Base-by-base conservation (phyloP, 2,888 invertebrate species). In the Parnassius mnemosyne region DNA sequence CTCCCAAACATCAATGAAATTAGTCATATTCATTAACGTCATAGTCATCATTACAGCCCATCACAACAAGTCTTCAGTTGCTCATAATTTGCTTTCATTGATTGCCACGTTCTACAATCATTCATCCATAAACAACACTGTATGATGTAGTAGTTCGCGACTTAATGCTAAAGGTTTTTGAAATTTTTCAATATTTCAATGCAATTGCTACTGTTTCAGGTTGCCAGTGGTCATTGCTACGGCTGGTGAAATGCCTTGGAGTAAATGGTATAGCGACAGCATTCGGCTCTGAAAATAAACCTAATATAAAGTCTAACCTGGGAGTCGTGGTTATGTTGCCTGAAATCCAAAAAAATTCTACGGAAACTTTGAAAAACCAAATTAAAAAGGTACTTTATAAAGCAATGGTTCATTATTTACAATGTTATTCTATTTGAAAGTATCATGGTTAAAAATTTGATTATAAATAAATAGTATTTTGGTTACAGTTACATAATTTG, bases 191-290 rank as follows among this genome's bases (percentile, higher is more conserved):
- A 34, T 7, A 34, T 34, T 34, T 34, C 7, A 34, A 34, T 34
- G 5, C 34, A 34, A 7, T 16, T 11, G 46, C 13, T 49, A 9
- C 3, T 13, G 49, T 13, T 13, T 9, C 44, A 61, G 59, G 56
- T 56, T 63, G 63, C 44, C 41, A 72, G n/a, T 86, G 84, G 83
- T 78, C 77, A n/a, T 72, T 75, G 7, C 52, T 85, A 7, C 78
- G 81, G 9, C 72, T 90, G 7, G 71, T 83, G n/a, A 91, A 90
- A 72, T 91, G 90, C 64, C 62, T 91, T 53, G 76, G 77, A 50
- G 70, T 89, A n/a, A 89, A 90, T 62, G 88, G 88, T 12, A 73
- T 91, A 12, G 87, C 82, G 1, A 72, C 84, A 2, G 76, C 83
- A 1, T 60, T 74, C 13, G 77, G 83, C 57, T 68, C 75, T 9